phyloP scores from a whole-genome alignment of 1,140 invertebrate genomes.

The Heterodera schachtii region DNA sequence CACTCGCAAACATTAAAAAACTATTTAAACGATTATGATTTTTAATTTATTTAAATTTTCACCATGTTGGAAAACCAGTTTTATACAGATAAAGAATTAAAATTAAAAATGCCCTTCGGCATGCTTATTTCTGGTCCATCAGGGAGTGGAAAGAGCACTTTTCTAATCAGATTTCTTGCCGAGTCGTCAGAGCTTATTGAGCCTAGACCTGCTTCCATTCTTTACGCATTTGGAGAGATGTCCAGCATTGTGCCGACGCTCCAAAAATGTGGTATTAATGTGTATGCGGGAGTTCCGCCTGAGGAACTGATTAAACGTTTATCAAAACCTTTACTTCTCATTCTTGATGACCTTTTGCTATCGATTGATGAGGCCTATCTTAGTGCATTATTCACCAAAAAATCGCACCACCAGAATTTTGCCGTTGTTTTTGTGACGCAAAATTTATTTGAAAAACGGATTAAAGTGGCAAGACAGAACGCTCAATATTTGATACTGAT shows the following conservation, averaged over 20 bases:
- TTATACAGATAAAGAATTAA: conserved; percentile 18
- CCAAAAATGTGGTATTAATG: background rate
- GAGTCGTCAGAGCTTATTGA: background rate
- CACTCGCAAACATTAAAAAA: background rate
- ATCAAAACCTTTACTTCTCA: background rate
- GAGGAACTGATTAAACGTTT: background rate
- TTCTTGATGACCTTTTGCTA: conserved; percentile 1
- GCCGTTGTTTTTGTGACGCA: background rate
- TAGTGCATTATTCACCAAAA: conserved; percentile 11
- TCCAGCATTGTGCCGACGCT: background rate
- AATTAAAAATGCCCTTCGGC: conserved; percentile 24
- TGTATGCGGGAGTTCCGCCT: conserved; percentile 2
- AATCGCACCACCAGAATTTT: conserved; percentile 27
- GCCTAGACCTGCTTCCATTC: background rate
- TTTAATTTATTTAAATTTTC: background rate
- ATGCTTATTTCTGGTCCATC: conserved; percentile 26
- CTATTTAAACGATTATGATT: background rate
- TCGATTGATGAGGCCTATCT: conserved; percentile 15
- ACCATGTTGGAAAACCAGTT: background rate
- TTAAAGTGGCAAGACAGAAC: conserved; percentile 20
- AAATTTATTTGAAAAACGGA: conserved; percentile 11
- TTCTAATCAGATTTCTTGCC: background rate
- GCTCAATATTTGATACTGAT: background rate
- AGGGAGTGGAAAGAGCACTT: conserved; percentile 14
- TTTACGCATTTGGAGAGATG: conserved; percentile 9